Evolutionary conservation across 2,888 invertebrate genomes (phyloP), one percentile per base, ranked within the genome.

Genomic region (Drosophila parthenogenetica): DNA sequence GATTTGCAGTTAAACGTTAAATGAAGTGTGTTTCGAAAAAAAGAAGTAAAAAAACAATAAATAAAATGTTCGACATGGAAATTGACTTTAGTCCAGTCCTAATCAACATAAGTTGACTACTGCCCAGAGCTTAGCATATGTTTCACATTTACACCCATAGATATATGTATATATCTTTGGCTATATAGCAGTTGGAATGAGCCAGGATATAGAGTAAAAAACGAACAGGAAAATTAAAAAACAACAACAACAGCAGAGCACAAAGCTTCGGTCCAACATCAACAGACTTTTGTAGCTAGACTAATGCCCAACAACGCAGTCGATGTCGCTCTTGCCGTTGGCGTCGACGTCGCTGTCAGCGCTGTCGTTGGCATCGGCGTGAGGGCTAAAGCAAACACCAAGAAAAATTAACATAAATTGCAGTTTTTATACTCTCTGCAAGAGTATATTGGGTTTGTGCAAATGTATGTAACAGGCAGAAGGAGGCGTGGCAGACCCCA

Each of bases 371-470:
- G 10, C 17, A 17, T 42, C 11, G 10, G 42, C 42, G 63, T 62
- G 60, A 59, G 61, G 65, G 49, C 81, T 69, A 83, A 83, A 85
- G 83, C 82, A 84, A 87, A 87, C 87, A 79, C 76, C 69, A 66
- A 71, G 86, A 66, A 89, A 89, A 89, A 89, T 89, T 86, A 86
- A 89, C 89, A 86, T 89, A 86, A 86, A 86, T 86, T 86, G 88
- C 74, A 83, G 13, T 11, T 37, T 53, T 35, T 16, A n/a, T n/a
- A n/a, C n/a, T n/a, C n/a, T n/a, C n/a, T n/a, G n/a, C n/a, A n/a
- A n/a, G n/a, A n/a, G n/a, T n/a, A n/a, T n/a, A n/a, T n/a, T n/a
- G n/a, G n/a, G n/a, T n/a, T n/a, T n/a, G n/a, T n/a, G n/a, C n/a
- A n/a, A n/a, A n/a, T n/a, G n/a, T n/a, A n/a, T n/a, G n/a, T n/a